Evolutionary conservation across 2,888 invertebrate genomes (phyloP).

Genomic region (Melanotus villosus): DNA sequence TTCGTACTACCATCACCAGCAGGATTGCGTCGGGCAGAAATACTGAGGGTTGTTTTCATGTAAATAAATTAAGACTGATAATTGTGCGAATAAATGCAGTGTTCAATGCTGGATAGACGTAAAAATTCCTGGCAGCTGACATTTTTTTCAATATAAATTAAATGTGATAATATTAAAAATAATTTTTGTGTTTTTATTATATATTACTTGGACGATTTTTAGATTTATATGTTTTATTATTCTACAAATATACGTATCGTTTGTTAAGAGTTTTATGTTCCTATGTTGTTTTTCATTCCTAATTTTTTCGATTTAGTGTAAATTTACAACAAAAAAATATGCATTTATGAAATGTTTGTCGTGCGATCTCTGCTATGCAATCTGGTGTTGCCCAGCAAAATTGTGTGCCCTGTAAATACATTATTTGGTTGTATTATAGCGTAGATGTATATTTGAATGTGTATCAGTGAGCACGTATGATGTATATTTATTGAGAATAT

Average conservation of each 20-base stretch:
- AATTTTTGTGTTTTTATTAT: no score
- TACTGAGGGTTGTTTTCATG: slow-evolving; percentile 58
- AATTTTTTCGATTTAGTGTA: slow-evolving; percentile 27
- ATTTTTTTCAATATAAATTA: slow-evolving; percentile 54
- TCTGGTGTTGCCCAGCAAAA: slow-evolving; percentile 37
- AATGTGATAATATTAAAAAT: slow-evolving; percentile 52
- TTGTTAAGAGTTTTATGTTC: slow-evolving; percentile 26
- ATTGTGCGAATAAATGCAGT: slow-evolving; percentile 23
- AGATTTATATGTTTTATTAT: slow-evolving; percentile 3
- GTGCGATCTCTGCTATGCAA: slow-evolving; percentile 48
- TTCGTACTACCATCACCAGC: slow-evolving; percentile 74
- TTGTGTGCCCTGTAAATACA: slow-evolving; percentile 60
- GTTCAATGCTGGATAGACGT: no score
- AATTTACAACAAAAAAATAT: slow-evolving; percentile 32
- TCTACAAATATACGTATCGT: neutral
- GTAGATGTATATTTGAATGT: slow-evolving; percentile 61
- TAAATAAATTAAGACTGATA: slow-evolving; percentile 59
- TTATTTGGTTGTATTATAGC: slow-evolving; percentile 58
- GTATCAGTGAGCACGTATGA: slow-evolving; percentile 60
- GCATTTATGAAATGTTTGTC: slow-evolving; percentile 56
- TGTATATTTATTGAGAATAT: slow-evolving; percentile 62
- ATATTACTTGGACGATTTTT: no score
- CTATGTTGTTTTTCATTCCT: slow-evolving; percentile 45
- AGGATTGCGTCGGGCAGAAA: slow-evolving; percentile 73
- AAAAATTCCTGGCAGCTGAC: slow-evolving; percentile 55